Conservation (phyloP, 1,140 invertebrate species). For the Trachymyrmex cornetzi region DNA sequence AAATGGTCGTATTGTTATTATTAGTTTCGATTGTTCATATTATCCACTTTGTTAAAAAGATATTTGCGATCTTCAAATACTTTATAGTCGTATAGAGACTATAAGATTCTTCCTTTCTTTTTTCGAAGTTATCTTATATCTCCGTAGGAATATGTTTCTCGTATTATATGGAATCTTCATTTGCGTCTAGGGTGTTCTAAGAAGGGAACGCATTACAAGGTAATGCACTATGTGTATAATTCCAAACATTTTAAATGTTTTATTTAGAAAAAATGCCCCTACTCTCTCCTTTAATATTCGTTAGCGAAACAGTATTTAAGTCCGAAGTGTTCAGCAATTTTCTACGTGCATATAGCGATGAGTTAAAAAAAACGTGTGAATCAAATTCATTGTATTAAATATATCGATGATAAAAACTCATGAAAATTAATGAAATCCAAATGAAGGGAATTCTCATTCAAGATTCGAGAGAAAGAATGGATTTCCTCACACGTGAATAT, state of each 20-base stretch:
- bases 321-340: constrained; percentile 19
- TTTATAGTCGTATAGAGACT: constrained; percentile 16
- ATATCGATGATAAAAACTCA: neutral
- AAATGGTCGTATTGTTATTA: constrained; percentile 9
- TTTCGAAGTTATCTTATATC: neutral
- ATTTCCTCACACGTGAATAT: neutral
- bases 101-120: constrained; percentile 8
- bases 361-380: constrained; percentile 29
- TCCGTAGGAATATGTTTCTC: neutral
- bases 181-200: neutral
- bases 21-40: constrained; percentile 38
- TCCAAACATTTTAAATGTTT: neutral
- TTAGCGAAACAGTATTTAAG: constrained; percentile 17
- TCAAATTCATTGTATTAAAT: constrained; percentile 25
- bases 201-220: neutral
- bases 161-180: neutral
- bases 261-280: neutral
- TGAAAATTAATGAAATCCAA: neutral
- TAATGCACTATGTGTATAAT: constrained; percentile 9
- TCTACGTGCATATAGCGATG: neutral
- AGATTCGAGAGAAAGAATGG: neutral
- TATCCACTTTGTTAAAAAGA: constrained; percentile 22
- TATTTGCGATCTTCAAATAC: neutral
- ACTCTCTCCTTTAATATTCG: constrained; percentile 19
- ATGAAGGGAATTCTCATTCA: neutral